Conservation (phyloP, 2,797 vertebrate species). For the Remorina albescens region DNA sequence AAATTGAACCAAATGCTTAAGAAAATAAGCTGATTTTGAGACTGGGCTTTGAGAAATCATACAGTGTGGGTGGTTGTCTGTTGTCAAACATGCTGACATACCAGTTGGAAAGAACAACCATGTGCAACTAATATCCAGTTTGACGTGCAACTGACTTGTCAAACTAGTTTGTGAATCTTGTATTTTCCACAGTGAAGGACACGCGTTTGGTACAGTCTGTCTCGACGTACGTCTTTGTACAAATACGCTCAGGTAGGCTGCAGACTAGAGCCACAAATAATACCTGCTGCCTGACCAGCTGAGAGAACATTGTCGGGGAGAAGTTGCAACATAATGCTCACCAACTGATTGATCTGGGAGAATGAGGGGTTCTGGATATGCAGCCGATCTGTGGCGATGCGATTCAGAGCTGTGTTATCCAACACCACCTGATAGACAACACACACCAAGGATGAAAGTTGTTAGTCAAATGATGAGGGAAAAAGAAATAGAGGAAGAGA, state of each 20-base stretch:
- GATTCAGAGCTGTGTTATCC: constrained; percentile 97
- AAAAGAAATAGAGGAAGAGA: constrained; percentile 12
- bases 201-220: not conserved
- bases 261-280: not conserved
- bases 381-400: constrained; percentile 95
- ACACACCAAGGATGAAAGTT: constrained; percentile 11
- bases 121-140: constrained; percentile 44
- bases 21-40: not conserved
- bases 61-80: not conserved
- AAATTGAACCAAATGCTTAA: no score
- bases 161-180: constrained; percentile 67
- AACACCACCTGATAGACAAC: constrained; percentile 89
- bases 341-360: constrained; percentile 99
- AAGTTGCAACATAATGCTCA: constrained; percentile 75
- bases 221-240: constrained; percentile 11
- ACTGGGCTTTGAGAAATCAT: not conserved
- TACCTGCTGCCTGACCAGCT: constrained; percentile 17
- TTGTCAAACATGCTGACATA: constrained; percentile 11
- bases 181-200: constrained; percentile 19
- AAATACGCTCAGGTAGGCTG: not conserved
- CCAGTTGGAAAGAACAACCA: constrained; percentile 14
- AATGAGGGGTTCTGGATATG: constrained; percentile 98
- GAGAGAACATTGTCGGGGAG: not conserved
- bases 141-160: constrained; percentile 48
- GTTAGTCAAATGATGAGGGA: constrained; percentile 37